Base-by-base conservation (phyloP, 1,140 invertebrate genomes). In the Wiebesia pumilae region DNA sequence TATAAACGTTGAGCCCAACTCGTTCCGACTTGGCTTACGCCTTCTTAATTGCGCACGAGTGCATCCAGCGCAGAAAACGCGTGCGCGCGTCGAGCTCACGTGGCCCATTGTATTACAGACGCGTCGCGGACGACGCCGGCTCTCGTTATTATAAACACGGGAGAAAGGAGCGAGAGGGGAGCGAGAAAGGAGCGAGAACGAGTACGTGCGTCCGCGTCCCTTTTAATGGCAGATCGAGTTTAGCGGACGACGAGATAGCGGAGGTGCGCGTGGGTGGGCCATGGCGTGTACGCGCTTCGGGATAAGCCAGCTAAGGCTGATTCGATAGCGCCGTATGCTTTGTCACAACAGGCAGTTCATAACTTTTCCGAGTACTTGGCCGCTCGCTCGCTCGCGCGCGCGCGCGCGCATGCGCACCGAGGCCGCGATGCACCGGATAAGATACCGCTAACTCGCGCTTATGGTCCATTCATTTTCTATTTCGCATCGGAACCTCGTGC, bases 211-310 rank as follows among this genome's bases (percentile, higher is more conserved):
- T 69, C 16, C 47, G n/a, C 27, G 58, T 58, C 54, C 43, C 51
- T 62, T 81, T 81, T 78, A 86, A 89, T 89, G 87, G 89, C 84
- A 89, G 87, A 89, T 89, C 88, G 85, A 89, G 87, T 89, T 89
- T 88, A 78, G 87, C 80, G 86, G 86, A 79, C 73, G 54, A 21
- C 9, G 21, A 89, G 88, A 89, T 89, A 88, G 86, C 62, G 77
- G 75, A 79, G 24, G 62, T 82, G 81, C 54, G 87, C 88, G 88
- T 89, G 87, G 89, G 89, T 88, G 89, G 85, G 87, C 87, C 86
- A 81, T 86, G 83, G n/a, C 58, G 88, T 83, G 82, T 40, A 81
- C 35, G 21, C 54, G 79, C 58, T 35, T 51, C 80, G 21, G 65
- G 71, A 83, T 33, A 69, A 81, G 35, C 71, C 35, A 65, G 19